A percentile compares a stretch with the other conserved stretches of the same genome.
Conservation (phyloP, 2,888 invertebrate genomes). For the Spodoptera exigua region DNA sequence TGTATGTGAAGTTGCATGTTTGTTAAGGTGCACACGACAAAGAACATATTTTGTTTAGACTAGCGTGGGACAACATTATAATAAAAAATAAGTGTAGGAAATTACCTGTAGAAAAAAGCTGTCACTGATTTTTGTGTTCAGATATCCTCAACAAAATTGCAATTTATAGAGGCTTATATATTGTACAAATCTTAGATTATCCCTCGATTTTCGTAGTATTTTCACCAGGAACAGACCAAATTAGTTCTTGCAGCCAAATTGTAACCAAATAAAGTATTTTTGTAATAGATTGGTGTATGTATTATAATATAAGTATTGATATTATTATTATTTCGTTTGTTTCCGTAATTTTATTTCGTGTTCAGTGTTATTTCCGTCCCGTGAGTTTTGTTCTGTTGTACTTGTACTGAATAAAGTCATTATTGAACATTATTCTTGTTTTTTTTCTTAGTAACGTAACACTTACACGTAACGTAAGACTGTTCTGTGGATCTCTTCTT, state of each 20-base stretch:
- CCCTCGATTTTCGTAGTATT: conserved; percentile 21
- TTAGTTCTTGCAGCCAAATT: conserved; percentile 70
- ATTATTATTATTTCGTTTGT: conserved; percentile 37
- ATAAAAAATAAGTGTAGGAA: no score
- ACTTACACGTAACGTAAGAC: no score
- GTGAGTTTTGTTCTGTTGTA: conserved; percentile 70
- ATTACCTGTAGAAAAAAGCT: no score
- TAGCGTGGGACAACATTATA: no score
- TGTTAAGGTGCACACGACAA: no score
- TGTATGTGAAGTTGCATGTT: no score
- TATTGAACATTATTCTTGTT: conserved; percentile 31
- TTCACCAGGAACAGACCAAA: conserved; percentile 49
- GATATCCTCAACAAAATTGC: no score
- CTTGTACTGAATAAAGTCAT: conserved; percentile 73
- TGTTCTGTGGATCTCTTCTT: no score
- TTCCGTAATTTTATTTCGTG: conserved; percentile 54
- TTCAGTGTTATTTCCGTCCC: conserved; percentile 80
- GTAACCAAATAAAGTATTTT: conserved; percentile 79
- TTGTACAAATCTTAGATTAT: no score
- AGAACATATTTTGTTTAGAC: no score
- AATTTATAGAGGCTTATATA: no score
- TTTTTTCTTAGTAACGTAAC: conserved; percentile 1
- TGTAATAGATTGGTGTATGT: conserved; percentile 68
- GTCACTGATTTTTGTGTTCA: no score
- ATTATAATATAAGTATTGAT: conserved; percentile 45